Evolutionary conservation across 1,140 invertebrate genomes (phyloP).

Genomic region (Macrobrachium rosenbergii): DNA sequence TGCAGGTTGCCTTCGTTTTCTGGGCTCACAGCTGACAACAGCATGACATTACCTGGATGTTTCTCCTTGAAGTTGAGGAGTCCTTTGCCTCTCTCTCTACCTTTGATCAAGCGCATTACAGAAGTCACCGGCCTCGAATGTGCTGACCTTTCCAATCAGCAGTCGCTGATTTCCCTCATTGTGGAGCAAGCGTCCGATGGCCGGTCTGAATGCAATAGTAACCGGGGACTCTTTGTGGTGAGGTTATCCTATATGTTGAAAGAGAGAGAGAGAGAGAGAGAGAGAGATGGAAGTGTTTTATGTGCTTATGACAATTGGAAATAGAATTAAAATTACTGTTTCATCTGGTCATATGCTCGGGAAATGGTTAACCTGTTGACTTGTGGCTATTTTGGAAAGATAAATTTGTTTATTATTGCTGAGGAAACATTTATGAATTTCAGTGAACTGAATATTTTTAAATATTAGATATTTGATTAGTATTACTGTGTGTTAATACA

Average conservation of each 20-base stretch:
- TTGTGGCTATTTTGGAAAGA: too few species aligned
- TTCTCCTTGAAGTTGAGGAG: conserved; percentile 90
- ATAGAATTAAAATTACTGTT: background rate
- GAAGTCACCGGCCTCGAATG: conserved; percentile 82
- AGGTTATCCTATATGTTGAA: conserved; percentile 66
- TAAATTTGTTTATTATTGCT: too few species aligned
- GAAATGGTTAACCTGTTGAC: too few species aligned
- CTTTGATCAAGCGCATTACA: conserved; percentile 81
- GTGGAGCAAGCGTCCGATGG: conserved; percentile 81
- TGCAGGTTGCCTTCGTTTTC: conserved; percentile 82
- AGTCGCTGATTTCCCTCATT: conserved; percentile 83
- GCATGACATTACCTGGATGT: conserved; percentile 87
- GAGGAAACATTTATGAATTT: too few species aligned
- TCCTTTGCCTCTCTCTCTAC: conserved; percentile 86
- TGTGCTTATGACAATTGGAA: background rate
- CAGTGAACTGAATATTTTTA: too few species aligned
- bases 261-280: background rate
- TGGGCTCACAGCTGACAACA: conserved; percentile 84
- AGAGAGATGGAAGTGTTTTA: too few species aligned
- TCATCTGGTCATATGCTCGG: too few species aligned
- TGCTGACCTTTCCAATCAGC: conserved; percentile 76
- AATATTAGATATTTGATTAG: too few species aligned
- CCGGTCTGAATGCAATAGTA: conserved; percentile 78
- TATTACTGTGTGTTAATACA: background rate
- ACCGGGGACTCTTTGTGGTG: conserved; percentile 84